A percentile compares a stretch with the other conserved stretches of the same genome.
Conservation (phyloP, 2,113 vertebrate species). For the Indri indri region DNA sequence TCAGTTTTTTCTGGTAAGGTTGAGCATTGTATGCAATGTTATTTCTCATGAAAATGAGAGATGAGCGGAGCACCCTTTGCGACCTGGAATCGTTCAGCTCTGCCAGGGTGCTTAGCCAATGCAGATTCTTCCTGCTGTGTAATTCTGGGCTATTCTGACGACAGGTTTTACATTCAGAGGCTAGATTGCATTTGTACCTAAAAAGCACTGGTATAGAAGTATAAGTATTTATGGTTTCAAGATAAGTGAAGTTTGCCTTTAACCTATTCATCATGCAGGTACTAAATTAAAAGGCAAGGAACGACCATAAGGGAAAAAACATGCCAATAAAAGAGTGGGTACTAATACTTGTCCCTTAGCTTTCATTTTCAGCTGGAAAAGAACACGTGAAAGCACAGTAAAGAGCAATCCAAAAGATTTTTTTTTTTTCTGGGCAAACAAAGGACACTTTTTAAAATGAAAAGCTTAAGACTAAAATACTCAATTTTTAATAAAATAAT, state of each 20-base stretch:
- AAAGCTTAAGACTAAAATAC: conserved; percentile 40
- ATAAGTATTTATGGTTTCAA: not conserved
- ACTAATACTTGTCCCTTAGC: not conserved
- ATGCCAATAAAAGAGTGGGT: not conserved
- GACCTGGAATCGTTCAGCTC: not conserved
- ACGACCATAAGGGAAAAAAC: not conserved
- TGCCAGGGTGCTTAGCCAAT: not conserved
- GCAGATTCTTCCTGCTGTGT: not conserved
- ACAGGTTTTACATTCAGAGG: not conserved
- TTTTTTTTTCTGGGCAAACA: conserved; percentile 11
- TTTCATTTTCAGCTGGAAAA: conserved; percentile 55
- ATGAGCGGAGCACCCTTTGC: not conserved
- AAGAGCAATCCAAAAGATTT: conserved; percentile 17
- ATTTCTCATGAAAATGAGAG: not conserved
- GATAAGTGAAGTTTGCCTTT: not conserved
- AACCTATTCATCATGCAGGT: not conserved
- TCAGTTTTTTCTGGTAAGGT: not conserved
- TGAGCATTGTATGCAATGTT: not conserved
- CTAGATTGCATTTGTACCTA: not conserved
- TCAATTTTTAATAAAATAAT: conserved; percentile 50
- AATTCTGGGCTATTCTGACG: not conserved
- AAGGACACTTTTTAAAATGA: conserved; percentile 51
- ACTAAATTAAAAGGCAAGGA: conserved; percentile 2
- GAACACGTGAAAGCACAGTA: conserved; percentile 23
- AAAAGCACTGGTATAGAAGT: conserved; percentile 5